phyloP scores from a whole-genome alignment of 2,797 vertebrate genomes.

The Odontamblyopus lacepedii region DNA sequence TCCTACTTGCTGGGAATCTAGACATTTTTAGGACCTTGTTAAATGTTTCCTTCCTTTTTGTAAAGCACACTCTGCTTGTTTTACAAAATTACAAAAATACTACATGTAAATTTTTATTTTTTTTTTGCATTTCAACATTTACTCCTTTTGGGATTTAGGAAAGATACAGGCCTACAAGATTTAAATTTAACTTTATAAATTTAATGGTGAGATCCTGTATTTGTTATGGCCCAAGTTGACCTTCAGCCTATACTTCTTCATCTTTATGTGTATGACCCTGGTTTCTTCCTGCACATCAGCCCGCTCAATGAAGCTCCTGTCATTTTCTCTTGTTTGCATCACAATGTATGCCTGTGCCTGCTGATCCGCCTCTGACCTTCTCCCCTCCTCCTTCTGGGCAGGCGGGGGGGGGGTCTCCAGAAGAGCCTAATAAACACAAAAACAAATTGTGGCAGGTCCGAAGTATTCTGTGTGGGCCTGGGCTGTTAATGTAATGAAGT shows the following conservation, averaged over 20 bases:
- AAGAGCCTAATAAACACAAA: constrained; percentile 74
- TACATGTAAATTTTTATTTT: no score
- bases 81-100: background rate
- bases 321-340: constrained; percentile 53
- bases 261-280: constrained; percentile 44
- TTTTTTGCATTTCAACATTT: background rate
- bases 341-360: constrained; percentile 70
- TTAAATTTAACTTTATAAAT: background rate
- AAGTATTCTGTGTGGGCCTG: constrained; percentile 77
- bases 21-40: constrained; percentile 34
- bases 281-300: constrained; percentile 27
- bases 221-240: constrained; percentile 21
- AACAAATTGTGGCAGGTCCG: constrained; percentile 80
- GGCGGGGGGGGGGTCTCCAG: constrained; percentile 45
- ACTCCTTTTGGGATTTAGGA: background rate
- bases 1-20: constrained; percentile 44
- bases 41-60: constrained; percentile 20
- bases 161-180: background rate
- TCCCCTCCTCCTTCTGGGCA: constrained; percentile 52
- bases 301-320: constrained; percentile 46
- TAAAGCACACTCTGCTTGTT: background rate
- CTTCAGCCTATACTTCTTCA: constrained; percentile 35
- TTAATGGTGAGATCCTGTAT: background rate
- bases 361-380: constrained; percentile 66
- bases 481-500: constrained; percentile 75